phyloP scores from a whole-genome alignment of 2,113 vertebrate species.

The Oreochromis niloticus region DNA sequence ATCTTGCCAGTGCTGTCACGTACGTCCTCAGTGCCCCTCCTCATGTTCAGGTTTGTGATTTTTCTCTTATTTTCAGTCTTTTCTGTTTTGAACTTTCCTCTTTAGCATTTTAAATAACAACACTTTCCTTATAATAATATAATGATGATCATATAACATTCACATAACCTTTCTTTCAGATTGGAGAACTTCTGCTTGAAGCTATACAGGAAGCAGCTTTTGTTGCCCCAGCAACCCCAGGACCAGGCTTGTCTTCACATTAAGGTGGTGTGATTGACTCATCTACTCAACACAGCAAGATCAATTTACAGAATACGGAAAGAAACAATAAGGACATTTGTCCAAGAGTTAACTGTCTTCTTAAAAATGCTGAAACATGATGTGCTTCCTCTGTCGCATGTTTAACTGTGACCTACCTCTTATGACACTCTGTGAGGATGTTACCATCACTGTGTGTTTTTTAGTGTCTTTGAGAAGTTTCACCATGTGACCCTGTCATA shows the following conservation, averaged over 20 bases:
- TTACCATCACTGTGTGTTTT: background rate
- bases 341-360: background rate
- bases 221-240: background rate
- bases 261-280: background rate
- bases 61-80: background rate
- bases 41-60: background rate
- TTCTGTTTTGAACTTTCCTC: background rate
- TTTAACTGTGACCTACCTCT: background rate
- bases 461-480: background rate
- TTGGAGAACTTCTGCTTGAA: constrained; percentile 83
- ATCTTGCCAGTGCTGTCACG: background rate
- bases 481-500: background rate
- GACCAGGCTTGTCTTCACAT: background rate
- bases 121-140: background rate
- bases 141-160: constrained; percentile 5
- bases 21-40: background rate
- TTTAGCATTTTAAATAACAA: background rate
- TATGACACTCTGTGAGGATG: background rate
- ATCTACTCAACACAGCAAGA: background rate
- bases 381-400: background rate
- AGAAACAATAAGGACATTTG: background rate
- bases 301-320: background rate
- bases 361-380: background rate
- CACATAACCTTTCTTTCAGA: constrained; percentile 61
- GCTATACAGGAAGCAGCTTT: constrained; percentile 74